Conservation (phyloP, 1,140 invertebrate genomes). For the Anastrepha ludens region DNA sequence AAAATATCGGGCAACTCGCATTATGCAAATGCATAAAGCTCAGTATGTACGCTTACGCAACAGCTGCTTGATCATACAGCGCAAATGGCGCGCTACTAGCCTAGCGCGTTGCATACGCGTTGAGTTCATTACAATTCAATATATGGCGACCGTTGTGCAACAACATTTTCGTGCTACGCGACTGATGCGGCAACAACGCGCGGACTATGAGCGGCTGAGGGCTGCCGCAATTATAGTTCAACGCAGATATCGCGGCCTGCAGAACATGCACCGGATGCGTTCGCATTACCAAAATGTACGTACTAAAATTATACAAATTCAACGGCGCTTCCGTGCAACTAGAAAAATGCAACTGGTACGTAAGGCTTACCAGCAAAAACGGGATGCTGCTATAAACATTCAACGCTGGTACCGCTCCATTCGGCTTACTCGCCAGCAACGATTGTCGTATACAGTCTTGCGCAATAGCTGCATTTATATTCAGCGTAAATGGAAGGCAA, state of each 20-base stretch:
- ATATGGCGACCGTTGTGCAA: conserved; percentile 52
- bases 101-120: conserved; percentile 54
- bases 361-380: conserved; percentile 58
- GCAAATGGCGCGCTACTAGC: conserved; percentile 60
- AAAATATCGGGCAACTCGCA: conserved; percentile 56
- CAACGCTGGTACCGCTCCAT: conserved; percentile 67
- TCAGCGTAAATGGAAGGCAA: conserved; percentile 63
- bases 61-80: conserved; percentile 59
- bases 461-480: conserved; percentile 58
- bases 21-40: conserved; percentile 59
- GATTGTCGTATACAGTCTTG: conserved; percentile 61
- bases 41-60: conserved; percentile 64
- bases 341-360: conserved; percentile 64
- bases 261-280: conserved; percentile 59
- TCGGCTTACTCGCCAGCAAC: conserved; percentile 58
- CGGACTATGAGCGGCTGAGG: conserved; percentile 62
- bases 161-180: conserved; percentile 59
- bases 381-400: conserved; percentile 61
- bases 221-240: conserved; percentile 62
- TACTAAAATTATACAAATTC: conserved; percentile 73
- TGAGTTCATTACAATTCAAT: conserved; percentile 49
- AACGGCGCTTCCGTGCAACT: conserved; percentile 75
- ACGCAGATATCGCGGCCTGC: conserved; percentile 65
- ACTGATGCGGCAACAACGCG: conserved; percentile 59
- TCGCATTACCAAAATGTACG: conserved; percentile 60